These are phyloP conservation scores for Daboia siamensis DNA, from an alignment of 2,113 vertebrate genomes.

Conservation along the genomic window DNA sequence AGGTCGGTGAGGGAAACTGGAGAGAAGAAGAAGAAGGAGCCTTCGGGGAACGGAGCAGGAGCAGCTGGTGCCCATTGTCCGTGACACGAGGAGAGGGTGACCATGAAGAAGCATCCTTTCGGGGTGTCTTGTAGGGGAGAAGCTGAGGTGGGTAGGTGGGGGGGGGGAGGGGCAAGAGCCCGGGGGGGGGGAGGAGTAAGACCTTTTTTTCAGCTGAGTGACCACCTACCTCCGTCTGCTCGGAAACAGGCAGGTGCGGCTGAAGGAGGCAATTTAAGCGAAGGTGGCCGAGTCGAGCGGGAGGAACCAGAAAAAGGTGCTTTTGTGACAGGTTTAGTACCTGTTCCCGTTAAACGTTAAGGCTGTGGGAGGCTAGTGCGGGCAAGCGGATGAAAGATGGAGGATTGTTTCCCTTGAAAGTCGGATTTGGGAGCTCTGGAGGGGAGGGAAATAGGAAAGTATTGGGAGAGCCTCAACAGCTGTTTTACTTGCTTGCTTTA, in stretches of 20 bases:
- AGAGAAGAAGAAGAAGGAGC: not conserved
- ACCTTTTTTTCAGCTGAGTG: not conserved
- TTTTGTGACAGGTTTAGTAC: not conserved
- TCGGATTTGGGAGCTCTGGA: not conserved
- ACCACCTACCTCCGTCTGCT: not conserved
- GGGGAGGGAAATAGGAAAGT: not conserved
- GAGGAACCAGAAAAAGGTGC: not conserved
- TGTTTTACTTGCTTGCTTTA: not conserved
- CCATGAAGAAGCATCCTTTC: not conserved
- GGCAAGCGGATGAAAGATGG: not conserved
- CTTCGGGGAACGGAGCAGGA: not conserved
- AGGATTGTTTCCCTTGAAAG: not conserved
- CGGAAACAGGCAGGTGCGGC: not conserved
- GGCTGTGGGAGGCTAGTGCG: not conserved
- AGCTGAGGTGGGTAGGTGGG: too few species aligned
- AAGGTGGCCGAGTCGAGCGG: not conserved
- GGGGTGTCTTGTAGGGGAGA: not conserved
- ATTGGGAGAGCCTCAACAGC: not conserved
- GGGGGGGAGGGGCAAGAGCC: not conserved
- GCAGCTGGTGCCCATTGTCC: not conserved
- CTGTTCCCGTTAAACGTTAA: not conserved
- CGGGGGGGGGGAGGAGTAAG: not conserved
- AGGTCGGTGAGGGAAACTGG: not conserved
- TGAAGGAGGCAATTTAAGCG: not conserved
- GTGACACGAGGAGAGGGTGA: not conserved